Percentiles rank a stretch among this genome's conserved stretches.
These are phyloP conservation scores for Drosophila yooni DNA, from an alignment of 2,888 invertebrate genomes.

Conservation along the genomic window DNA sequence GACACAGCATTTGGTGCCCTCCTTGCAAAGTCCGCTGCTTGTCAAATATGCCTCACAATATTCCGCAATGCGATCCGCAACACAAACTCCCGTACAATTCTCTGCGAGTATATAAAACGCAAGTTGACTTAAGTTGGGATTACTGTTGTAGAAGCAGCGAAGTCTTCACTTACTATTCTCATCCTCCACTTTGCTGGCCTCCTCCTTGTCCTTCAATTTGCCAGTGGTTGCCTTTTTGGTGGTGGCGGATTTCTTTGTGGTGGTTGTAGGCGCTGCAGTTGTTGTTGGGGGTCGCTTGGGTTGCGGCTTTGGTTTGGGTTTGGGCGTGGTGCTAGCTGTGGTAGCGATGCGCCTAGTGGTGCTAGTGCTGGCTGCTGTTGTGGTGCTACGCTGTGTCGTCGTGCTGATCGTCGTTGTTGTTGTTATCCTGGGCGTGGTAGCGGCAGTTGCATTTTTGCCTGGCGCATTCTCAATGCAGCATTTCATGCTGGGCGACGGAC, in stretches of 20 bases:
- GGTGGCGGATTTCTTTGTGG: slow-evolving; percentile 68
- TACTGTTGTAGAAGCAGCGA: neutral
- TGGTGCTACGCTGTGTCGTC: slow-evolving; percentile 63
- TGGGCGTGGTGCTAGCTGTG: slow-evolving; percentile 65
- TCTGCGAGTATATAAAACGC: slow-evolving; percentile 37
- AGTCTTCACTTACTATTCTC: slow-evolving; percentile 61
- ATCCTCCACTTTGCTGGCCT: slow-evolving; percentile 71
- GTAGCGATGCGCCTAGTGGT: slow-evolving; percentile 81
- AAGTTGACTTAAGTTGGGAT: neutral
- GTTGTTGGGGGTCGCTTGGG: slow-evolving; percentile 72
- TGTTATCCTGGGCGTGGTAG: slow-evolving; percentile 53
- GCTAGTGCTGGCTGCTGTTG: slow-evolving; percentile 70
- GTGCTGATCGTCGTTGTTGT: slow-evolving; percentile 54
- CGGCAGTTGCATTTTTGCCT: slow-evolving; percentile 85
- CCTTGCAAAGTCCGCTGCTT: slow-evolving; percentile 89
- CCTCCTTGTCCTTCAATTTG: slow-evolving; percentile 60
- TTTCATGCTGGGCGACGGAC: slow-evolving; percentile 92
- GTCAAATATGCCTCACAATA: slow-evolving; percentile 95
- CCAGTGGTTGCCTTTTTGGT: slow-evolving; percentile 75
- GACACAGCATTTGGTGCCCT: slow-evolving; percentile 92
- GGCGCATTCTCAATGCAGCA: slow-evolving; percentile 92
- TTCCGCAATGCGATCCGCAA: slow-evolving; percentile 91
- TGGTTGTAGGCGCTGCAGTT: slow-evolving; percentile 67
- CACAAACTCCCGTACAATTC: slow-evolving; percentile 92
- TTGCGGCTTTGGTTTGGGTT: slow-evolving; percentile 72